Evolutionary conservation across 2,888 invertebrate species (phyloP), one percentile per base, ranked within the genome.

Genomic region (Drosophila eohydei): DNA sequence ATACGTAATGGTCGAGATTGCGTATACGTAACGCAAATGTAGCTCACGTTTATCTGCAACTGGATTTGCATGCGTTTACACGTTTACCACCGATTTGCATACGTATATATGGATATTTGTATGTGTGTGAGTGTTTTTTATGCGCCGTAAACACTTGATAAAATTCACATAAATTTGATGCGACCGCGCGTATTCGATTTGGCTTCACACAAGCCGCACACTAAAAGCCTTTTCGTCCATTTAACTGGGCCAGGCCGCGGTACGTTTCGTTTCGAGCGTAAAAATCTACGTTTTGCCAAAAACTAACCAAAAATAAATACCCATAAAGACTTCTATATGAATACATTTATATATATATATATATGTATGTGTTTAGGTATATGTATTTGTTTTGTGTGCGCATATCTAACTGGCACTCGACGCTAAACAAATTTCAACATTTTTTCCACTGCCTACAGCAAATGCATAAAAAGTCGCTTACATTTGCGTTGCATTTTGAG

Each of bases 81-180:
- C 66, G 51, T 66, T 44, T 51, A 32, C 43, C 60, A 55, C 3
- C 48, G 50, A 78, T 81, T 80, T 64, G 74, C 69, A 69, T 65
- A 52, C 51, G 36, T 26, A 12, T 5, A 52, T 2, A 48, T 50
- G 21, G 7, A 28, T 28, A 8, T 44, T 8, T 34, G 12, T n/a
- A 5, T 61, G 46, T 52, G 26, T 65, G 48, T 64, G 36, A 58
- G 54, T 41, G 55, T 81, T 78, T 81, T 81, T 76, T 72, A 75
- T 86, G 82, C 82, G 70, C 73, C 81, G 86, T 81, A 88, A 86
- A 88, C 87, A 88, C 84, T 88, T 83, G 88, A 83, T 88, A 86
- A 86, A 86, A 86, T 73, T 88, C 78, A 76, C 82, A 86, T 86
- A 86, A 83, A 86, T 88, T 83, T 78, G 80, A 86, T 86, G 64